Conservation (phyloP, 37 sponge, comb jelly and placozoan genomes). For the Tethya wilhelma region DNA sequence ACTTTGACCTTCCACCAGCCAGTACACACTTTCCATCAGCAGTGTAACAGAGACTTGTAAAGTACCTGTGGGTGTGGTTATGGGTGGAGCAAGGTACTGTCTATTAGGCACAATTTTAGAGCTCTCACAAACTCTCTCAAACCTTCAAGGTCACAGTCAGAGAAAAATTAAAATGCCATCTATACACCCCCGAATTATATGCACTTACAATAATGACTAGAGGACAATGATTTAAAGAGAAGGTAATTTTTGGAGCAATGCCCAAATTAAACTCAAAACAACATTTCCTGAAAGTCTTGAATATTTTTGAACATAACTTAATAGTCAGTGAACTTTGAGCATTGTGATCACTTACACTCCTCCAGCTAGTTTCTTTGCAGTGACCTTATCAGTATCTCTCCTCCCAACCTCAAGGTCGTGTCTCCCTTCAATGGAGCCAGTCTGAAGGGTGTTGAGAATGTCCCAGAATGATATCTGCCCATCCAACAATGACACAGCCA, state of each 20-base stretch:
- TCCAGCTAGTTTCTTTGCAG: conserved; percentile 75
- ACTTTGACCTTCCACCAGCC: conserved; percentile 97
- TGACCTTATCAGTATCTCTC: conserved; percentile 75
- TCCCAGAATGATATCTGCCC: conserved; percentile 89
- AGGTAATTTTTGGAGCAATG: no score
- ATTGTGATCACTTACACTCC: conserved; percentile 39
- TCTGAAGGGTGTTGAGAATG: conserved; percentile 46
- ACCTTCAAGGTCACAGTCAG: conserved; percentile 6
- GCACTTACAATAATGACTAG: no score
- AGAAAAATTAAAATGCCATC: conserved; percentile 18
- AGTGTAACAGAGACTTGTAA: conserved; percentile 87
- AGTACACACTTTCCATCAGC: conserved; percentile 88
- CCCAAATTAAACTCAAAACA: no score
- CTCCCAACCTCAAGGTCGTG: conserved; percentile 88
- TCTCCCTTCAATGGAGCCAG: conserved; percentile 87
- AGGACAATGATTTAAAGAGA: no score
- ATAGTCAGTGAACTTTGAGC: no score
- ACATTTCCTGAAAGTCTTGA: no score
- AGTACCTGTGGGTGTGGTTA: conserved; percentile 42
- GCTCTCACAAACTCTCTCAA: conserved; percentile 2
- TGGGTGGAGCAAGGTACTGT: neutral
- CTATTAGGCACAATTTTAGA: neutral
- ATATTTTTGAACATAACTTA: no score
- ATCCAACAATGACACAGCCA: conserved; percentile 93
- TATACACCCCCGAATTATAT: no score